phyloP scores from a whole-genome alignment of 37 sponge, comb jelly and placozoan genomes.

The Aphrocallistes beatrix region DNA sequence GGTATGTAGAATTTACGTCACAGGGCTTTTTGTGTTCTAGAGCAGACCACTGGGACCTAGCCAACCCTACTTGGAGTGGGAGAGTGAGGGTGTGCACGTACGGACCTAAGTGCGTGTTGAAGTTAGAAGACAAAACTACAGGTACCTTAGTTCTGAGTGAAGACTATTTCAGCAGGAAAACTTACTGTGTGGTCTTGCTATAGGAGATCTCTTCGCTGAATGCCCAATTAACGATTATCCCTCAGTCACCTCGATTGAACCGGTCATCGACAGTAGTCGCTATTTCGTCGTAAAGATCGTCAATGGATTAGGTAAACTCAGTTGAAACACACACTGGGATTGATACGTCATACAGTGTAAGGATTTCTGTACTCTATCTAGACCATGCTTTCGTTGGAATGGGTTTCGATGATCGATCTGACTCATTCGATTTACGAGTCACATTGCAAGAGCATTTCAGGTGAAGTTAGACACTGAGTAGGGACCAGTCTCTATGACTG shows the following conservation, averaged over 20 bases:
- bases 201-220: slow-evolving; percentile 86
- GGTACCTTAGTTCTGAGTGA: slow-evolving; percentile 31
- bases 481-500: neutral
- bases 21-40: slow-evolving; percentile 27
- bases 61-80: slow-evolving; percentile 77
- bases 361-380: slow-evolving; percentile 18
- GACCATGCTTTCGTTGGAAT: slow-evolving; percentile 84
- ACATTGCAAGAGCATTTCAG: slow-evolving; percentile 91
- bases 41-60: slow-evolving; percentile 89
- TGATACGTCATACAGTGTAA: no score
- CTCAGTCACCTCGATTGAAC: slow-evolving; percentile 59
- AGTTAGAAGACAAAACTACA: slow-evolving; percentile 73
- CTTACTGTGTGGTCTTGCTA: neutral
- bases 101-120: slow-evolving; percentile 54
- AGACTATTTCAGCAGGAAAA: neutral
- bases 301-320: neutral
- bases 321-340: no score
- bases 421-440: slow-evolving; percentile 94
- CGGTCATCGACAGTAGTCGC: slow-evolving; percentile 87
- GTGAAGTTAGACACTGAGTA: slow-evolving; percentile 34
- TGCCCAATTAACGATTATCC: slow-evolving; percentile 86
- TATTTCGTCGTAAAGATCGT: slow-evolving; percentile 67
- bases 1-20: neutral
- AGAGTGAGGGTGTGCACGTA: slow-evolving; percentile 54
- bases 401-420: slow-evolving; percentile 85